Percentiles rank a stretch among this genome's conserved stretches.
Evolutionary conservation across 2,888 invertebrate species (phyloP).

Genomic region (Strigamia transsilvanica): DNA sequence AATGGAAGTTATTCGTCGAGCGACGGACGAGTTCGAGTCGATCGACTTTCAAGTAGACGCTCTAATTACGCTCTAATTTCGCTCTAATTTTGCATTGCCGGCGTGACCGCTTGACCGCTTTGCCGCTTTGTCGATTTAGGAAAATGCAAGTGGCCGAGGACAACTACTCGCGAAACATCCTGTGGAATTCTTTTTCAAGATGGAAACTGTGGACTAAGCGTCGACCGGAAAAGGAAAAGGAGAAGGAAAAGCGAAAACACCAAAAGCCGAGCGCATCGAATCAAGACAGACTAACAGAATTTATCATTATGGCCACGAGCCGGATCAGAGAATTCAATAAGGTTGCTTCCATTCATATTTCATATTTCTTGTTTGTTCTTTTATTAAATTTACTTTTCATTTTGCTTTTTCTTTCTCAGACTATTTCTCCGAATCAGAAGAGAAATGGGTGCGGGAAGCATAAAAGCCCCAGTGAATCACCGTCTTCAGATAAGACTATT

Average conservation of each 20-base stretch:
- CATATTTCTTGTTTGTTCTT: too few relatives aligned
- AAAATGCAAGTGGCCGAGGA: neutral
- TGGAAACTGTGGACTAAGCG: neutral
- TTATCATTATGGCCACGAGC: constrained; percentile 21
- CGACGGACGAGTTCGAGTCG: neutral
- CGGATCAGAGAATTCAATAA: constrained; percentile 1
- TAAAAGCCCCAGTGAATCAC: neutral
- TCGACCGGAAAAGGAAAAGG: neutral
- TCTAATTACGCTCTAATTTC: too few relatives aligned
- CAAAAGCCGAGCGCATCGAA: neutral
- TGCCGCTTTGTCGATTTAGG: neutral
- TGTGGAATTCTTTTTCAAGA: neutral
- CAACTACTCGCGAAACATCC: neutral
- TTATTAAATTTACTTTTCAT: too few relatives aligned
- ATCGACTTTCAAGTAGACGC: neutral
- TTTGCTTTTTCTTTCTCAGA: neutral
- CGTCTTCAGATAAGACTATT: neutral
- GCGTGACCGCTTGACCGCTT: too few relatives aligned
- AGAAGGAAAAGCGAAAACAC: neutral
- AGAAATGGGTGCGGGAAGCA: neutral
- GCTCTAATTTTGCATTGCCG: too few relatives aligned
- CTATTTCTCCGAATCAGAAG: neutral
- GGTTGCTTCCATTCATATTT: too few relatives aligned
- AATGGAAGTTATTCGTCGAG: neutral
- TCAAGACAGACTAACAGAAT: neutral